Evolutionary conservation across 2,888 invertebrate species (phyloP).

Genomic region (Trichopoda pennipes): DNA sequence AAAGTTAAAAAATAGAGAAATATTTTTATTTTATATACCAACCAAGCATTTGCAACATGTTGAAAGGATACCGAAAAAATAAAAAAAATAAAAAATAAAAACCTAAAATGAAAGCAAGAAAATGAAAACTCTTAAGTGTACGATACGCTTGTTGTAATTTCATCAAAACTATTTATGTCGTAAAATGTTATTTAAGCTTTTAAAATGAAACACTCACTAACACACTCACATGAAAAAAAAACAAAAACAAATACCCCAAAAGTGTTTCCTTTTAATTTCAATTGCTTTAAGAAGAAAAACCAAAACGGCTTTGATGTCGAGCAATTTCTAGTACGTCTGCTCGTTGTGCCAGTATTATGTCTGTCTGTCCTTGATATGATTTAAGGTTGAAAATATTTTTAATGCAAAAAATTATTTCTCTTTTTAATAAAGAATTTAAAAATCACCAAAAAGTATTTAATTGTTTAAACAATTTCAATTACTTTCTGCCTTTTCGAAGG

Average conservation of each 20-base stretch:
- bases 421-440: no score
- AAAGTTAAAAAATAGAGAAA: neutral
- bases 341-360: neutral
- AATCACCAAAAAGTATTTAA: no score
- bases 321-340: neutral
- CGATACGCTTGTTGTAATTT: slow-evolving; percentile 28
- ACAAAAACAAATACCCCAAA: slow-evolving; percentile 9
- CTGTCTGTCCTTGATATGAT: no score
- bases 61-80: neutral
- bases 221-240: no score
- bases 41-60: slow-evolving; percentile 27
- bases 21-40: slow-evolving; percentile 1
- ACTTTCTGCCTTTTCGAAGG: no score
- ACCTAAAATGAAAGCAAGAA: no score
- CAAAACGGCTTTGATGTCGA: neutral
- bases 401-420: no score
- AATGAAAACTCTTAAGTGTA: neutral
- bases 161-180: slow-evolving; percentile 23
- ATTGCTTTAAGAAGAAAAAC: slow-evolving; percentile 9
- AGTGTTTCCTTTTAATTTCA: slow-evolving; percentile 8
- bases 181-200: slow-evolving; percentile 6
- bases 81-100: neutral
- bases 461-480: no score
- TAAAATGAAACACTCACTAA: neutral
- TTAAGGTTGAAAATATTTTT: no score